These are phyloP conservation scores for Dunckerocampus dactyliophorus DNA, from an alignment of 2,113 vertebrate genomes.

Conservation along the genomic window DNA sequence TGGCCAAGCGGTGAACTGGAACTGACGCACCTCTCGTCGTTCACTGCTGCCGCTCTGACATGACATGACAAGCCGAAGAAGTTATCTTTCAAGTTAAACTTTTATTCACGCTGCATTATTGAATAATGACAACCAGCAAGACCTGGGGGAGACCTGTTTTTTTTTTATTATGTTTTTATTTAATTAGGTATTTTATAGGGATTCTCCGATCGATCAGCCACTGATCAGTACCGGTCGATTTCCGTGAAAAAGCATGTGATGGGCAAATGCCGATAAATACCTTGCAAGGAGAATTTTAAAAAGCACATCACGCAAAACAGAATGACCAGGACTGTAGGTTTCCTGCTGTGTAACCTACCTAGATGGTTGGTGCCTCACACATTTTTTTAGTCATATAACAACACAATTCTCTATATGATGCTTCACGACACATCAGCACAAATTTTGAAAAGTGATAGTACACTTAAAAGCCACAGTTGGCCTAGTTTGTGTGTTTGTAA, in stretches of 20 bases:
- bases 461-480: conserved; percentile 46
- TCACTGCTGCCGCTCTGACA: conserved; percentile 88
- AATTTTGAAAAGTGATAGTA: conserved; percentile 17
- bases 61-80: not conserved
- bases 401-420: conserved; percentile 3
- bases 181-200: no score
- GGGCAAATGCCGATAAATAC: no score
- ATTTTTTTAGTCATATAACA: not conserved
- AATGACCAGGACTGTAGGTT: no score
- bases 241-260: no score
- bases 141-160: no score
- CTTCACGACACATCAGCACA: conserved; percentile 28
- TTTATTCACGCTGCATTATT: not conserved
- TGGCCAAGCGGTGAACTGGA: conserved; percentile 97
- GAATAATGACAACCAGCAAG: not conserved
- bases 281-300: no score
- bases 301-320: no score
- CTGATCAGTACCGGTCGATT: no score
- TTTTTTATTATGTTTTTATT: not conserved
- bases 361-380: not conserved
- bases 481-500: conserved; percentile 62
- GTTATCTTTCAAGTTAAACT: not conserved
- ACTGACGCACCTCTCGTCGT: conserved; percentile 93
- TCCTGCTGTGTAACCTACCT: no score
- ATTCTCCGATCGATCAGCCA: no score